A percentile compares a stretch with the other conserved stretches of the same genome.
Evolutionary conservation across 2,797 vertebrate species (phyloP).

Genomic region (Bovichtus variegatus): DNA sequence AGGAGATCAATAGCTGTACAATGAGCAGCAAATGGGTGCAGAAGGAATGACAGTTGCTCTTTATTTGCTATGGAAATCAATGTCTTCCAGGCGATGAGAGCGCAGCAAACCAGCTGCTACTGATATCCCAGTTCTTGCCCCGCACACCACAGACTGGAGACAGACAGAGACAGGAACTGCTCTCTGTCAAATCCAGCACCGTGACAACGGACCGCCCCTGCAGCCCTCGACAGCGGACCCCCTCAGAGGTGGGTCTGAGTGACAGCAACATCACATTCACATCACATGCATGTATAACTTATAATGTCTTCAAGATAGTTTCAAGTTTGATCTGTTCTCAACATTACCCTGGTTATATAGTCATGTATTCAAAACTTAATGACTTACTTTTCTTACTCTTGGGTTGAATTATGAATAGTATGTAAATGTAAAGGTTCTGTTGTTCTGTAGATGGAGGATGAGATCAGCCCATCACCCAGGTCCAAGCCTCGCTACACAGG

Average conservation of each 20-base stretch:
- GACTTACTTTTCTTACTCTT: background rate
- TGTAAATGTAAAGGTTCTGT: background rate
- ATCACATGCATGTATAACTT: background rate
- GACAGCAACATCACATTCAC: background rate
- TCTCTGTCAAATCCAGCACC: conserved; percentile 83
- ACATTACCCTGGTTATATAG: background rate
- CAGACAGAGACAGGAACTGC: conserved; percentile 82
- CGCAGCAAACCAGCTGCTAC: conserved; percentile 77
- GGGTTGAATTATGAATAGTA: background rate
- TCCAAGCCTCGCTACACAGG: conserved; percentile 96
- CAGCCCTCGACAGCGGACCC: conserved; percentile 88
- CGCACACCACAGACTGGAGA: conserved; percentile 83
- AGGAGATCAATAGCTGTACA: conserved; percentile 74
- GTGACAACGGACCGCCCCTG: conserved; percentile 82
- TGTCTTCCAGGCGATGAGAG: conserved; percentile 90
- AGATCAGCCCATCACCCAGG: conserved; percentile 88
- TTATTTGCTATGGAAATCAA: conserved; percentile 82
- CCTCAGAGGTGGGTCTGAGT: conserved; percentile 87
- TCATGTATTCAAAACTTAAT: background rate
- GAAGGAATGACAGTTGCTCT: conserved; percentile 74
- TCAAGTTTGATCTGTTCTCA: background rate
- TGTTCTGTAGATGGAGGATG: conserved; percentile 92
- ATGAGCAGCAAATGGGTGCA: conserved; percentile 65
- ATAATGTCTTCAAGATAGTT: background rate
- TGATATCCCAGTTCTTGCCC: conserved; percentile 86